Evolutionary conservation across 2,888 invertebrate genomes (phyloP).

Genomic region (Formica aserva): DNA sequence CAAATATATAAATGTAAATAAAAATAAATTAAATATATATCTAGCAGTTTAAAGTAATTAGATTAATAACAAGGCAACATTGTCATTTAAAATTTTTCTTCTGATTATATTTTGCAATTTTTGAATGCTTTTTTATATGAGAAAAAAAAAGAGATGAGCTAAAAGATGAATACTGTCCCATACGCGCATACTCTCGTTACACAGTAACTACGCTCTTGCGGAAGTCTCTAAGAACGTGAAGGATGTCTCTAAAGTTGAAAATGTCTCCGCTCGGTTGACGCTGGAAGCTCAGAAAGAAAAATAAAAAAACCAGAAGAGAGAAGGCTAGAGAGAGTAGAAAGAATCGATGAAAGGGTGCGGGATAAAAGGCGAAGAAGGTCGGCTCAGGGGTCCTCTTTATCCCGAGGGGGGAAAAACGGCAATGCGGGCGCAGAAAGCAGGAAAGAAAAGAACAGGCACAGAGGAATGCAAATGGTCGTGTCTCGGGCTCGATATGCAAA

Average conservation of each 20-base stretch:
- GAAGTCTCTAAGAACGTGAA: slow-evolving; percentile 22
- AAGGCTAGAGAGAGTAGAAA: slow-evolving; percentile 19
- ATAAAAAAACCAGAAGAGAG: neutral
- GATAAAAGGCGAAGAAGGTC: neutral
- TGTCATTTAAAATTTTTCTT: neutral
- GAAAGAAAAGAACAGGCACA: slow-evolving; percentile 35
- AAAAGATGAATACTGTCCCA: neutral
- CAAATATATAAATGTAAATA: slow-evolving; percentile 12
- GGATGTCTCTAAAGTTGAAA: slow-evolving; percentile 11
- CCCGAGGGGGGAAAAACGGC: neutral
- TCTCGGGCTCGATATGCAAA: slow-evolving; percentile 62
- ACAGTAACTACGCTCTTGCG: neutral
- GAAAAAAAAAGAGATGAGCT: neutral
- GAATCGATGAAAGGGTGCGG: slow-evolving; percentile 7
- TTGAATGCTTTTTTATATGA: neutral
- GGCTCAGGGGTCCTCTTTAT: neutral
- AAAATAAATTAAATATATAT: neutral
- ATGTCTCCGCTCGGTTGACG: slow-evolving; percentile 18
- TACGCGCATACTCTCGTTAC: neutral
- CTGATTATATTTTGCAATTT: neutral
- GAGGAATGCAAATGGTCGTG: slow-evolving; percentile 66
- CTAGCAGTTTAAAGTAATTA: neutral
- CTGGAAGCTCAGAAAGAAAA: slow-evolving; percentile 1
- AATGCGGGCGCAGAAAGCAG: neutral
- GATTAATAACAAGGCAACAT: neutral